Evolutionary conservation across 2,888 invertebrate species (phyloP).

Genomic region (Silvanus unidentatus): DNA sequence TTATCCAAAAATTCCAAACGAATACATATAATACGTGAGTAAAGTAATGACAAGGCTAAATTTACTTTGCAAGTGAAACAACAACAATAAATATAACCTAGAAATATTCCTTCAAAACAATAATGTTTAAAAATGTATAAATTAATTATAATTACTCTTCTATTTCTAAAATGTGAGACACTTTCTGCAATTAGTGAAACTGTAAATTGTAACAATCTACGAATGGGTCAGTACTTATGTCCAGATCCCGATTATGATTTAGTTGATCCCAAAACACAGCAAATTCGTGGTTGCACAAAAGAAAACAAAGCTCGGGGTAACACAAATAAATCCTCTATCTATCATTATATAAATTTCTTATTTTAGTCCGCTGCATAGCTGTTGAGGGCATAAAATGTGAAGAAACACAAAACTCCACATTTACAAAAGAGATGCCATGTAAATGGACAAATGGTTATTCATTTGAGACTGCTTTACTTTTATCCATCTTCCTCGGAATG

Average conservation of each 20-base stretch:
- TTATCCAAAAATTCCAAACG: too few species aligned
- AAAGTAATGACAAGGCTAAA: too few species aligned
- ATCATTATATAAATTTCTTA: constrained; percentile 3
- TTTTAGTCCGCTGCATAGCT: constrained; percentile 72
- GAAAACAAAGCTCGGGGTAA: constrained; percentile 76
- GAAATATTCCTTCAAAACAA: too few species aligned
- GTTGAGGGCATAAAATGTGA: constrained; percentile 77
- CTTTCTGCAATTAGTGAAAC: too few species aligned
- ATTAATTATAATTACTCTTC: too few species aligned
- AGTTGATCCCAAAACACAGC: constrained; percentile 86
- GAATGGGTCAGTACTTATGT: constrained; percentile 77
- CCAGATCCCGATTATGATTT: constrained; percentile 69
- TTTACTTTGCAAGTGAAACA: too few species aligned
- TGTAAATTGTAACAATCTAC: constrained; percentile 64
- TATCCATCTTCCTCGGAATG: constrained; percentile 97
- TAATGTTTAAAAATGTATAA: too few species aligned
- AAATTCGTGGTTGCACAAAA: constrained; percentile 70
- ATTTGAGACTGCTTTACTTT: constrained; percentile 81
- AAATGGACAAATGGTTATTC: constrained; percentile 98
- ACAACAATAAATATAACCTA: too few species aligned
- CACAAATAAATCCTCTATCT: not conserved
- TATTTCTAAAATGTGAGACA: too few species aligned
- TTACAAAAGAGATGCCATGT: constrained; percentile 78
- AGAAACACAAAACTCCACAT: constrained; percentile 73
- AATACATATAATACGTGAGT: too few species aligned